Evolutionary conservation across 2,113 vertebrate species (phyloP).

Genomic region (Takifugu bimaculatus): DNA sequence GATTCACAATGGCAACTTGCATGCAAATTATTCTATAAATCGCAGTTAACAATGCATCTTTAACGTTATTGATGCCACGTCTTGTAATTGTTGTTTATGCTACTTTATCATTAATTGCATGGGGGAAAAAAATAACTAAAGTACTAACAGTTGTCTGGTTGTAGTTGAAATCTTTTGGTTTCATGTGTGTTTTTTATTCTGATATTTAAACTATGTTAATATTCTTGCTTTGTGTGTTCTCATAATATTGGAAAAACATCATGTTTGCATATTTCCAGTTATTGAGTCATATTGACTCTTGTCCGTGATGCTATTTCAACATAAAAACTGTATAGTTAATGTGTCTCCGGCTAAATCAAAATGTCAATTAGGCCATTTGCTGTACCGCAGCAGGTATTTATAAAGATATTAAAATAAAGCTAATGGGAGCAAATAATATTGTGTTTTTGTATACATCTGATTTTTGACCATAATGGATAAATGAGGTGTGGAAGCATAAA

Average conservation of each 20-base stretch:
- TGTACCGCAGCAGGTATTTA: conserved; percentile 55
- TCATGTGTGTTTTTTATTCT: conserved; percentile 55
- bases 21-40: too few species aligned
- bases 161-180: conserved; percentile 12
- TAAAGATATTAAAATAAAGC: conserved; percentile 48
- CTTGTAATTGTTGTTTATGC: too few species aligned
- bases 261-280: conserved; percentile 43
- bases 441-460: too few species aligned
- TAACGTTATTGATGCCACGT: too few species aligned
- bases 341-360: conserved; percentile 34
- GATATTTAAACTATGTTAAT: conserved; percentile 11
- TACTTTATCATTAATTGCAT: too few species aligned
- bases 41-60: too few species aligned
- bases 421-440: background rate
- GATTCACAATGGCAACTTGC: conserved; percentile 31
- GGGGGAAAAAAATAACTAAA: too few species aligned
- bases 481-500: too few species aligned
- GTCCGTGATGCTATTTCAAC: conserved; percentile 31
- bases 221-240: background rate
- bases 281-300: conserved; percentile 80
- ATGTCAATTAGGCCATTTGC: conserved; percentile 16
- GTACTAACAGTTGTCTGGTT: background rate
- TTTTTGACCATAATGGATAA: too few species aligned
- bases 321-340: conserved; percentile 48
- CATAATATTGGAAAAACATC: conserved; percentile 7